Evolutionary conservation across 2,797 vertebrate species (phyloP).

Genomic region (Bufotes viridis): DNA sequence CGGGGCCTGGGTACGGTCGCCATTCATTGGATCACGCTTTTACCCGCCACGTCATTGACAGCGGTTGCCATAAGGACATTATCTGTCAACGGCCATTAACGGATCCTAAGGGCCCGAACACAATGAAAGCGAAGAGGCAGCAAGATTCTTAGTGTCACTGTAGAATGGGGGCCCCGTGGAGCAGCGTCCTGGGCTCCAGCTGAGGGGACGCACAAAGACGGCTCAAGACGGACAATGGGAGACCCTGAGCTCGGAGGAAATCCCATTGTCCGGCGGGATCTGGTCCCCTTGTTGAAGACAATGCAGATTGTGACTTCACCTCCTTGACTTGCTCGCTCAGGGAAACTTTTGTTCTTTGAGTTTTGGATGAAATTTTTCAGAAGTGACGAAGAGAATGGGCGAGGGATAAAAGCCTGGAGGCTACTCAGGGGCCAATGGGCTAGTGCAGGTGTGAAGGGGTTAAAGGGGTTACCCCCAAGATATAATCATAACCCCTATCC

Average conservation of each 20-base stretch:
- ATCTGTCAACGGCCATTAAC: neutral
- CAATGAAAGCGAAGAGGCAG: constrained; percentile 23
- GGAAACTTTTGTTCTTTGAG: neutral
- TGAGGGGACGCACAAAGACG: neutral
- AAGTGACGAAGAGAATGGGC: neutral
- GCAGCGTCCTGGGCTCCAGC: neutral
- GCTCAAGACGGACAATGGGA: constrained; percentile 1
- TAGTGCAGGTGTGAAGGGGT: neutral
- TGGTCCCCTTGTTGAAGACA: neutral
- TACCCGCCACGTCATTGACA: neutral
- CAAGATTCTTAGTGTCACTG: neutral
- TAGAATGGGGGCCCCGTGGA: neutral
- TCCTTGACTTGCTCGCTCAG: neutral
- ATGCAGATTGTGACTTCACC: neutral
- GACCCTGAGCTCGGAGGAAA: constrained; percentile 6
- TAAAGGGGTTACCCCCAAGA: neutral
- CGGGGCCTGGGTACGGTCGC: neutral
- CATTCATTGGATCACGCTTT: neutral
- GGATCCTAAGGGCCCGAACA: neutral
- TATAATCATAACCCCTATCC: too few species aligned
- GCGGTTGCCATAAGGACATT: neutral
- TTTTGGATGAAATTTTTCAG: neutral
- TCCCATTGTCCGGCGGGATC: constrained; percentile 2
- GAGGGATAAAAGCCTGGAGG: neutral
- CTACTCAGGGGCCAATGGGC: neutral